Percentiles rank a stretch among this genome's conserved stretches.
Conservation (phyloP, 2,113 vertebrate species). For the Capreolus pygargus region DNA sequence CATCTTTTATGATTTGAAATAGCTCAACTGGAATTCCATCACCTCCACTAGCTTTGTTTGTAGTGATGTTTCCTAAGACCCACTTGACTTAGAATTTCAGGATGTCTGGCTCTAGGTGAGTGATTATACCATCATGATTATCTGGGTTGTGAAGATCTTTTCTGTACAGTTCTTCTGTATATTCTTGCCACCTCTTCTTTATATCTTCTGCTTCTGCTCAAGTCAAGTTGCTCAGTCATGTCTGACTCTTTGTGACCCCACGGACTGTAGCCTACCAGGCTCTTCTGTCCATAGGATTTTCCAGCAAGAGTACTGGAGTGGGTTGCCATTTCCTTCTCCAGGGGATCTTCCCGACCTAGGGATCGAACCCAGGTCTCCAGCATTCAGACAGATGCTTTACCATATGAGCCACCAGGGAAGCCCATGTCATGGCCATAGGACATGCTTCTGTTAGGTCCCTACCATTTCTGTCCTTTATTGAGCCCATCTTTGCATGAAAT, state of each 20-base stretch:
- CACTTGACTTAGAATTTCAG: background rate
- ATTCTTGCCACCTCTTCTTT: background rate
- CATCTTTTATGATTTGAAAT: background rate
- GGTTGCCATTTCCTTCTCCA: too few species aligned
- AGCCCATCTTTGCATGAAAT: background rate
- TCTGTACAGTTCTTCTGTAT: background rate
- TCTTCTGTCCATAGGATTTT: too few species aligned
- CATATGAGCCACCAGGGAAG: too few species aligned
- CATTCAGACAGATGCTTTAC: too few species aligned
- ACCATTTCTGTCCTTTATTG: background rate
- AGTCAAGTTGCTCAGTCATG: too few species aligned
- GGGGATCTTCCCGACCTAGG: too few species aligned
- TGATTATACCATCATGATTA: background rate
- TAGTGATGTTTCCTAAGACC: background rate
- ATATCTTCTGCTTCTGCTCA: background rate
- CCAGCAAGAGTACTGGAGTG: too few species aligned
- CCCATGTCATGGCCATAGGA: too few species aligned
- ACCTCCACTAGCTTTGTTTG: background rate
- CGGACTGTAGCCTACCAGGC: too few species aligned
- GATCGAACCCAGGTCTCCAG: too few species aligned
- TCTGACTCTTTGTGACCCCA: too few species aligned
- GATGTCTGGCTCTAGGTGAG: background rate
- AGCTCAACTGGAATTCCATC: background rate
- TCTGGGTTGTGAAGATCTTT: background rate
- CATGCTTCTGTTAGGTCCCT: background rate